These are phyloP conservation scores for Atractosteus spatula DNA, from an alignment of 2,113 vertebrate genomes.

Conservation along the genomic window DNA sequence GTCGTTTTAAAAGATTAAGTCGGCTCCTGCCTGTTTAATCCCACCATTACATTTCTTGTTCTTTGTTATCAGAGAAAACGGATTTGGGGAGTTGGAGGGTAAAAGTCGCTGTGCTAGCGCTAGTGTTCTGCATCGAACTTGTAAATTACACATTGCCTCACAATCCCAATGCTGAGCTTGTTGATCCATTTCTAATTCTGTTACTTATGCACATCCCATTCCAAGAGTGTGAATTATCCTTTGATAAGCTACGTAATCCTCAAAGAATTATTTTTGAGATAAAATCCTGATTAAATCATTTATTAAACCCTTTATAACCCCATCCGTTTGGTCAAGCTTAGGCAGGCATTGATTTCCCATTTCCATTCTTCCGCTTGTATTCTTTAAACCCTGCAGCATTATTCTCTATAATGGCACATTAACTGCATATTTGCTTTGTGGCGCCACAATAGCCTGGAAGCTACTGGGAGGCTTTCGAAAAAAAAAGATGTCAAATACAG, in stretches of 20 bases:
- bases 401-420: slow-evolving; percentile 15
- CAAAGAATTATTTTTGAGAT: slow-evolving; percentile 17
- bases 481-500: no score
- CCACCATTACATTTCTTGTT: slow-evolving; percentile 43
- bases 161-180: not conserved
- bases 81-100: slow-evolving; percentile 46
- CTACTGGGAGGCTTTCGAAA: slow-evolving; percentile 17
- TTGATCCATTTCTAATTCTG: slow-evolving; percentile 41
- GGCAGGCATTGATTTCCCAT: slow-evolving; percentile 26
- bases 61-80: slow-evolving; percentile 53
- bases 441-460: slow-evolving; percentile 34
- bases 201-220: slow-evolving; percentile 46
- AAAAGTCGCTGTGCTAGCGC: slow-evolving; percentile 48
- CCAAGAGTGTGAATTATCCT: slow-evolving; percentile 50
- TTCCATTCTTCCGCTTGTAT: slow-evolving; percentile 10
- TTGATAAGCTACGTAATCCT: slow-evolving; percentile 52
- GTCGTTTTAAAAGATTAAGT: slow-evolving; percentile 55
- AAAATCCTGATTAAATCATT: slow-evolving; percentile 40
- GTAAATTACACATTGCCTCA: slow-evolving; percentile 37
- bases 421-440: slow-evolving; percentile 14
- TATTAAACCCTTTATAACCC: not conserved
- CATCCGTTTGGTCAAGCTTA: slow-evolving; percentile 2
- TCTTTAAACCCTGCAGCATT: slow-evolving; percentile 18
- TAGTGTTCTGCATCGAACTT: slow-evolving; percentile 39
- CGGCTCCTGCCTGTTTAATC: slow-evolving; percentile 51